Percentiles rank a stretch among this genome's conserved stretches.
Evolutionary conservation across 2,113 vertebrate genomes (phyloP).

Genomic region (Neomonachus schauinslandi): DNA sequence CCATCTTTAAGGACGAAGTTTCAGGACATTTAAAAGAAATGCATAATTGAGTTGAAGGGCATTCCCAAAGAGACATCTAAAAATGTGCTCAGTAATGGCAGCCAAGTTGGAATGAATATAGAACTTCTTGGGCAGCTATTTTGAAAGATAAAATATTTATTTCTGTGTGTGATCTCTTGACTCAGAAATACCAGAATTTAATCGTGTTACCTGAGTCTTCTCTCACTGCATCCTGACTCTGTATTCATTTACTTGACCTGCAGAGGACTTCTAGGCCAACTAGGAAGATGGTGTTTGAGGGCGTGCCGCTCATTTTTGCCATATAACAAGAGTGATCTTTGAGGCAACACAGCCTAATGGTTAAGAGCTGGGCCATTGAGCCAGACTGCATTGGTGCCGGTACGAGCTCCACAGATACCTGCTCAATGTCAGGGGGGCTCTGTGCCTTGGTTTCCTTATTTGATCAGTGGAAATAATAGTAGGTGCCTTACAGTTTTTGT

Average conservation of each 20-base stretch:
- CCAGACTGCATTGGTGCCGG: not conserved
- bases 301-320: not conserved
- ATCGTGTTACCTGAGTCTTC: constrained; percentile 6
- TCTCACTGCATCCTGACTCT: not conserved
- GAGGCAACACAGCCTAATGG: not conserved
- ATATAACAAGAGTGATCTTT: not conserved
- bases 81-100: not conserved
- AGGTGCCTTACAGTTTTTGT: not conserved
- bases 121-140: not conserved
- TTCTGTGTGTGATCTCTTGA: not conserved
- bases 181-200: constrained; percentile 1
- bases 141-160: constrained; percentile 1
- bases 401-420: not conserved
- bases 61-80: not conserved
- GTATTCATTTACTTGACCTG: constrained; percentile 51
- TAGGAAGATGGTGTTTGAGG: not conserved
- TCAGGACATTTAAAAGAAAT: constrained; percentile 39
- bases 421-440: not conserved
- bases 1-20: not conserved
- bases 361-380: not conserved
- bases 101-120: not conserved
- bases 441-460: not conserved
- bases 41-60: not conserved
- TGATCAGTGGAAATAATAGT: not conserved
- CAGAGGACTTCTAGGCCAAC: not conserved